phyloP scores from a whole-genome alignment of 2,113 vertebrate species.

The Cygnus atratus region DNA sequence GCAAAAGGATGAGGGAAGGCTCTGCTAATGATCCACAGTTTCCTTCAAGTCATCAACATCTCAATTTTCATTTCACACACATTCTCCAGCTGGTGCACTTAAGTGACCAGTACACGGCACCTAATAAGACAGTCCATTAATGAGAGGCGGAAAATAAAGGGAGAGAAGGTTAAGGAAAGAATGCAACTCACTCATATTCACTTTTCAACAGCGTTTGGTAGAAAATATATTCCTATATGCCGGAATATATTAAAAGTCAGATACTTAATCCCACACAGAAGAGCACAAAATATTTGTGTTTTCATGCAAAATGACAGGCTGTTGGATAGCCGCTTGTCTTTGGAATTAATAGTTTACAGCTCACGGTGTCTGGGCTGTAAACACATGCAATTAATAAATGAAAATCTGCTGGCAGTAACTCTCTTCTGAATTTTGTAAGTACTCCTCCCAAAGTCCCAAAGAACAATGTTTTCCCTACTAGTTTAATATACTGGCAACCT shows the following conservation, averaged over 20 bases:
- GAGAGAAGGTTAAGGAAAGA: background rate
- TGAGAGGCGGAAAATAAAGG: background rate
- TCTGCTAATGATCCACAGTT: background rate
- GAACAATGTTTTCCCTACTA: background rate
- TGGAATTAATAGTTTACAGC: background rate
- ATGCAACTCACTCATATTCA: background rate
- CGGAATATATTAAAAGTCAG: background rate
- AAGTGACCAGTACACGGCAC: background rate
- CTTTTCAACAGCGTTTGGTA: background rate
- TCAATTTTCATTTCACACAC: constrained; percentile 17
- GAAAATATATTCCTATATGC: background rate
- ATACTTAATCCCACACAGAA: background rate
- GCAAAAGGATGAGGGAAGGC: background rate
- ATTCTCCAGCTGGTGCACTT: background rate
- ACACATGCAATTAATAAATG: background rate
- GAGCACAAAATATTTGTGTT: background rate
- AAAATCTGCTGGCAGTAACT: background rate
- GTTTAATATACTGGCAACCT: background rate
- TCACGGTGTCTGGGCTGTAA: background rate
- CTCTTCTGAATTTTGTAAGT: background rate
- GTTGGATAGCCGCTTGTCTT: background rate
- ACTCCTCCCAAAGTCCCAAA: background rate
- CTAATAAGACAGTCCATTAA: background rate
- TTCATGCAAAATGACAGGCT: background rate
- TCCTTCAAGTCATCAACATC: background rate